Base-by-base conservation (phyloP, 2,113 vertebrate species). In the Takifugu flavidus region DNA sequence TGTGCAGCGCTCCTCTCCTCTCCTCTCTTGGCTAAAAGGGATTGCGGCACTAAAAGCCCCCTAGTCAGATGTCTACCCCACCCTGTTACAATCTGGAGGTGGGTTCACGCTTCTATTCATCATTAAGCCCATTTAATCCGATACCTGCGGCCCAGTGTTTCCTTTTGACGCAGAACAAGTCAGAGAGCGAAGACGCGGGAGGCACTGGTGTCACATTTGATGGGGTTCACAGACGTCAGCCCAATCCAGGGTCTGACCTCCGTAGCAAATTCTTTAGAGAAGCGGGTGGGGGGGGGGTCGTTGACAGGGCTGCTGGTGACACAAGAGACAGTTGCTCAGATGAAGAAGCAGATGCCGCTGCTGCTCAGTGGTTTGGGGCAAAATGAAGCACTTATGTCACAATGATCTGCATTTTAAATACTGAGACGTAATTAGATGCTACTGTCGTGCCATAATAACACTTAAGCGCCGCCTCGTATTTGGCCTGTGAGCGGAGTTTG, bases 61-160 rank as follows among this genome's bases (percentile, higher is more conserved):
- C 66, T 27, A 73, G 73, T 76, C 65, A 80, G 55, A 82, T 83
- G 88, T 89, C 72, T 67, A 70, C 76, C 80, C 84, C 88, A 79
- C 85, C 84, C 71, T 51, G 58, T 71, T 80, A 85, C 80, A 83
- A 86, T 85, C 82, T 79, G 73, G 63, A 85, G 87, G 79, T 53
- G 78, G 79, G 82, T 85, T 75, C 82, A 78, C 80, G 78, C 83
- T 74, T 84, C 78, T 69, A 78, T 84, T 87, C 74, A 76, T 83
- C 87, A 88, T 86, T 86, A 86, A 87, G 25, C 79, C 59, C 63
- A 52, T 83, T 77, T 88, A 88, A 90, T 91, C 87, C 66, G 13
- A 79, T 71, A 78, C 77, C 74, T n/a, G n/a, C 39, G 77, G 81
- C 78, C 61, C 69, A 65, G 56, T 76, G 81, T 79, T 82, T 85